A percentile compares a stretch with the other conserved stretches of the same genome.
phyloP scores from a whole-genome alignment of 2,113 vertebrate genomes.

The Corythornis cristatus region DNA sequence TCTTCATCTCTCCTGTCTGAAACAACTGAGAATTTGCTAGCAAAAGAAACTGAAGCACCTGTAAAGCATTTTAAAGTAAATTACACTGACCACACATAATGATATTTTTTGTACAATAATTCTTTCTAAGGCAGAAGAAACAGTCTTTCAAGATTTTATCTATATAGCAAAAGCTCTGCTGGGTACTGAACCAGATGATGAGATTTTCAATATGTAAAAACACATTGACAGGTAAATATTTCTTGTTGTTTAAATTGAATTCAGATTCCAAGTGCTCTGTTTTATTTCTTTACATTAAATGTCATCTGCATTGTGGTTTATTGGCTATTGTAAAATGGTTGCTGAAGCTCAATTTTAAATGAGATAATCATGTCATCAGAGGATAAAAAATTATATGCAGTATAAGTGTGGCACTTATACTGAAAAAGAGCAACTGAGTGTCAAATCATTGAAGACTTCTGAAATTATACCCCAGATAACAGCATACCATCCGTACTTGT shows the following conservation, averaged over 20 bases:
- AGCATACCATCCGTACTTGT: neutral
- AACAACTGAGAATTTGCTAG: neutral
- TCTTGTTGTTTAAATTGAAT: conserved; percentile 60
- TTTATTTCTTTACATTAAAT: conserved; percentile 18
- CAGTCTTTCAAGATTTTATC: neutral
- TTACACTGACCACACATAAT: neutral
- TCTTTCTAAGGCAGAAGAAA: neutral
- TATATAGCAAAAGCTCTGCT: neutral
- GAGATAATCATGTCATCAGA: conserved; percentile 43
- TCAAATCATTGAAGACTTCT: neutral
- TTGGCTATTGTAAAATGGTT: conserved; percentile 52
- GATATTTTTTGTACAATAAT: neutral
- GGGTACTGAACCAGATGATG: conserved; percentile 5
- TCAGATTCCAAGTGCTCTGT: neutral
- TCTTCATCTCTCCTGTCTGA: neutral
- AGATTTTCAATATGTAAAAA: conserved; percentile 37
- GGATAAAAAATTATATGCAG: neutral
- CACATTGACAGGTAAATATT: conserved; percentile 45
- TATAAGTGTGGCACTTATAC: neutral
- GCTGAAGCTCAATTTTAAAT: conserved; percentile 57
- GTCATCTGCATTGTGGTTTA: conserved; percentile 38
- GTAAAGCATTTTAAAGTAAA: neutral
- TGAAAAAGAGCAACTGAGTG: neutral
- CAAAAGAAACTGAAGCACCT: neutral
- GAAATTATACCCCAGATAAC: neutral